phyloP scores from a whole-genome alignment of 2,888 invertebrate species.

The Ectemnius lituratus region DNA sequence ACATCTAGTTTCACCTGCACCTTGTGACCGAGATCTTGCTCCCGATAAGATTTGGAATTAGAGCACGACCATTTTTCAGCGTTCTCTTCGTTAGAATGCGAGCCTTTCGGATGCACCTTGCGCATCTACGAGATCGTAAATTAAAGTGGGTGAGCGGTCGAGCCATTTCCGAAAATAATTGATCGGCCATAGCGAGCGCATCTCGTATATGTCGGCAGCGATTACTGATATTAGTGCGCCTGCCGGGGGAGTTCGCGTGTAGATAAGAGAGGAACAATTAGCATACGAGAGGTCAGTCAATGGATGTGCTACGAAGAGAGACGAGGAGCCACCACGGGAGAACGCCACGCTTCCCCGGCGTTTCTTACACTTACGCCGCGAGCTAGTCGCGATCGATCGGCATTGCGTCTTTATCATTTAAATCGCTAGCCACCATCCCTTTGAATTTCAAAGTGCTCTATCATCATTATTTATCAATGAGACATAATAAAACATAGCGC shows the following conservation, averaged over 20 bases:
- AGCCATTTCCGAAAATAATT: conserved; percentile 9
- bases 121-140: too few species aligned
- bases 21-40: conserved; percentile 40
- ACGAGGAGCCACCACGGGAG: background rate
- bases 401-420: too few species aligned
- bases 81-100: too few species aligned
- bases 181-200: conserved; percentile 20
- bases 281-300: conserved; percentile 72
- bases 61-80: conserved; percentile 24
- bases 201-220: conserved; percentile 30
- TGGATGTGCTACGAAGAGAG: conserved; percentile 41
- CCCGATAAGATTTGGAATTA: conserved; percentile 46
- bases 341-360: conserved; percentile 47
- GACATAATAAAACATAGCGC: too few species aligned
- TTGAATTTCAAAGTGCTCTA: too few species aligned
- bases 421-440: too few species aligned
- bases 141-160: too few species aligned
- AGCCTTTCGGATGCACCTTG: too few species aligned
- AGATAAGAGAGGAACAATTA: conserved; percentile 72
- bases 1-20: conserved; percentile 25
- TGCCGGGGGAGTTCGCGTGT: conserved; percentile 67
- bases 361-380: conserved; percentile 39
- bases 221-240: conserved; percentile 49
- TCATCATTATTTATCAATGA: too few species aligned
- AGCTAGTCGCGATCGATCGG: too few species aligned